Percentiles rank a stretch among this genome's conserved stretches.
Evolutionary conservation across 2,113 vertebrate species (phyloP).

Genomic region (Python bivittatus): DNA sequence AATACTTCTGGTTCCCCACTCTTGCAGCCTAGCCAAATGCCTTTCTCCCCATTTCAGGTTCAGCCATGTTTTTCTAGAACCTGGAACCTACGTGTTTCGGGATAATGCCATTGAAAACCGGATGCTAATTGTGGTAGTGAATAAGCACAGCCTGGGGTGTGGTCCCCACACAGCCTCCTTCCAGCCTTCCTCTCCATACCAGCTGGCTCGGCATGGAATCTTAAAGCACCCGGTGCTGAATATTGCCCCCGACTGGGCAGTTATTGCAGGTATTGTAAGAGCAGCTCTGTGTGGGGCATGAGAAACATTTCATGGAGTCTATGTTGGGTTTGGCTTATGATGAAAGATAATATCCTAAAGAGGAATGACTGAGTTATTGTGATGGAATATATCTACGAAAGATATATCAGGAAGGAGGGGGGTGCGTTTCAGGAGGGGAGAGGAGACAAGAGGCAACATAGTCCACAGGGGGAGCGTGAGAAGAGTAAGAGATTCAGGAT

Average conservation of each 20-base stretch:
- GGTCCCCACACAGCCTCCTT: conserved; percentile 65
- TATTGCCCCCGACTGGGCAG: conserved; percentile 85
- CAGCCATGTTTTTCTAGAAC: conserved; percentile 86
- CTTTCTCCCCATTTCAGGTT: conserved; percentile 74
- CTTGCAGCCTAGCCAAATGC: not conserved
- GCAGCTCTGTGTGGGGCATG: not conserved
- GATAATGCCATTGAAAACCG: conserved; percentile 78
- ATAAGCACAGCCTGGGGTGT: conserved; percentile 74
- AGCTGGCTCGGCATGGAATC: conserved; percentile 80
- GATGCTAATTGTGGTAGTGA: conserved; percentile 83
- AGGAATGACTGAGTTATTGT: not conserved
- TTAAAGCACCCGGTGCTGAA: conserved; percentile 74
- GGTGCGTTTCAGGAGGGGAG: no score
- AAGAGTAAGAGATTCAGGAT: no score
- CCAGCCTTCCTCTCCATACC: conserved; percentile 86
- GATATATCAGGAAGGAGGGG: no score
- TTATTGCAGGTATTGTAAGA: conserved; percentile 76
- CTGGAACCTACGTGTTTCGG: conserved; percentile 85
- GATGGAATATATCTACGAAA: no score
- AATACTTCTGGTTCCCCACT: not conserved
- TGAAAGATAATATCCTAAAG: not conserved
- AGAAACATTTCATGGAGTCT: not conserved
- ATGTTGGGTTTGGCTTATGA: not conserved
- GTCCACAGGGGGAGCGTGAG: no score
- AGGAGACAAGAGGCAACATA: no score